Conservation (phyloP, 2,113 vertebrate genomes). For the Cryptotis parvus region DNA sequence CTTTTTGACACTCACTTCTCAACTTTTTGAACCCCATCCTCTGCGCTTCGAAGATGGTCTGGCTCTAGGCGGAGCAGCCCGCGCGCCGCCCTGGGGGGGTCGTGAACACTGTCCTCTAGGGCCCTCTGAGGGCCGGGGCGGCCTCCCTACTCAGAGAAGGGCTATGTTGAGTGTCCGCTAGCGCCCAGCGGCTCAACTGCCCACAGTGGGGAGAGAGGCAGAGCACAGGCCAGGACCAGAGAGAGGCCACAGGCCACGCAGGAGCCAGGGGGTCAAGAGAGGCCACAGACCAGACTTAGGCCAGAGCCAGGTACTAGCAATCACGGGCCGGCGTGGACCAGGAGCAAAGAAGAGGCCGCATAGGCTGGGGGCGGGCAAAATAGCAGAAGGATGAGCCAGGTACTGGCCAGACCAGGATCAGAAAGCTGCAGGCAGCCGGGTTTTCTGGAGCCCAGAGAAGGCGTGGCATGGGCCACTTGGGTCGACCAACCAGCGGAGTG, state of each 20-base stretch:
- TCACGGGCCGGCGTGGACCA: too few relatives aligned
- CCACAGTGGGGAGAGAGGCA: too few relatives aligned
- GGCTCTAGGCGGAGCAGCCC: conserved; percentile 14
- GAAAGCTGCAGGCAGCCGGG: neutral
- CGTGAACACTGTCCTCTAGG: conserved; percentile 87
- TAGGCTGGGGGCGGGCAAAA: conserved; percentile 75
- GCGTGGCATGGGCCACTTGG: neutral
- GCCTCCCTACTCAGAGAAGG: conserved; percentile 90
- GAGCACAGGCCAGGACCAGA: too few relatives aligned
- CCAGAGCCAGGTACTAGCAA: too few relatives aligned
- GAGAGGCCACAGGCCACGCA: too few relatives aligned
- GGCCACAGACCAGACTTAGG: too few relatives aligned
- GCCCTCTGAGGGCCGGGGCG: conserved; percentile 90
- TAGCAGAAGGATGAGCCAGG: neutral
- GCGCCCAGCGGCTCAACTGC: conserved; percentile 73
- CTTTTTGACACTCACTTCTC: conserved; percentile 88
- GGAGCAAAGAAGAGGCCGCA: too few relatives aligned
- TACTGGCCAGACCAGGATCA: conserved; percentile 75
- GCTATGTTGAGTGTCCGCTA: conserved; percentile 84
- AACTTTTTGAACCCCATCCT: conserved; percentile 91
- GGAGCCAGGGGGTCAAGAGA: too few relatives aligned
- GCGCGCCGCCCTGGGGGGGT: neutral
- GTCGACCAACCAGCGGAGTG: conserved; percentile 85
- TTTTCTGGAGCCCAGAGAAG: too few relatives aligned
- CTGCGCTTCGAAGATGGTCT: conserved; percentile 74